phyloP scores from a whole-genome alignment of 2,797 vertebrate genomes.

The Hozukius guyotensis region DNA sequence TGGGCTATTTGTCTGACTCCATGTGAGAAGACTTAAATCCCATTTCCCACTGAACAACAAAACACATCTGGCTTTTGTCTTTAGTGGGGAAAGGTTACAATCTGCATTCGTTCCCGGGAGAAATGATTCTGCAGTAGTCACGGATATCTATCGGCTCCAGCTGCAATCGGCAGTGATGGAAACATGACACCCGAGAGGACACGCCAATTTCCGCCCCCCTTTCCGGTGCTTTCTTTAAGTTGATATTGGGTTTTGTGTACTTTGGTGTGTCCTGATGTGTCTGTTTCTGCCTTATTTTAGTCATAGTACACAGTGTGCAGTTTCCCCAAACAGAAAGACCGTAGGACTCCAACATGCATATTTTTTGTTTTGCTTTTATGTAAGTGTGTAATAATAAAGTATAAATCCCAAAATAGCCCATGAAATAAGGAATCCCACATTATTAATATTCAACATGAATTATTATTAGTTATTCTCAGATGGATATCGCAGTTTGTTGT shows the following conservation, averaged over 20 bases:
- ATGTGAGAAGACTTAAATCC: background rate
- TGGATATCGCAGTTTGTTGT: no score
- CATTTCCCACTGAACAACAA: background rate
- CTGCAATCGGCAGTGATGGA: background rate
- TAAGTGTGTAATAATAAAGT: no score
- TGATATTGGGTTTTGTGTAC: background rate
- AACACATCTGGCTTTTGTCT: background rate
- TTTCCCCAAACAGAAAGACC: background rate
- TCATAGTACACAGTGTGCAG: background rate
- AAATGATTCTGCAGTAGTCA: background rate
- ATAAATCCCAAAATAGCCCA: no score
- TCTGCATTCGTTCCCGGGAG: background rate
- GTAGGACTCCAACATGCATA: background rate
- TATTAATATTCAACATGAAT: rapidly evolving
- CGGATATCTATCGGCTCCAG: background rate
- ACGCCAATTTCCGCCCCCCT: background rate
- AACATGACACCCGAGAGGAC: background rate
- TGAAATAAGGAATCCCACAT: no score
- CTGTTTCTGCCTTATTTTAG: background rate
- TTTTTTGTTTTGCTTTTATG: no score
- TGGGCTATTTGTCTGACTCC: background rate
- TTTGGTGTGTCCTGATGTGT: background rate
- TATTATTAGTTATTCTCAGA: no score
- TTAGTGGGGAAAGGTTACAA: background rate
- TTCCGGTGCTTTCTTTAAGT: background rate